Base-by-base conservation (phyloP, 2,113 vertebrate genomes). In the Uria lomvia region DNA sequence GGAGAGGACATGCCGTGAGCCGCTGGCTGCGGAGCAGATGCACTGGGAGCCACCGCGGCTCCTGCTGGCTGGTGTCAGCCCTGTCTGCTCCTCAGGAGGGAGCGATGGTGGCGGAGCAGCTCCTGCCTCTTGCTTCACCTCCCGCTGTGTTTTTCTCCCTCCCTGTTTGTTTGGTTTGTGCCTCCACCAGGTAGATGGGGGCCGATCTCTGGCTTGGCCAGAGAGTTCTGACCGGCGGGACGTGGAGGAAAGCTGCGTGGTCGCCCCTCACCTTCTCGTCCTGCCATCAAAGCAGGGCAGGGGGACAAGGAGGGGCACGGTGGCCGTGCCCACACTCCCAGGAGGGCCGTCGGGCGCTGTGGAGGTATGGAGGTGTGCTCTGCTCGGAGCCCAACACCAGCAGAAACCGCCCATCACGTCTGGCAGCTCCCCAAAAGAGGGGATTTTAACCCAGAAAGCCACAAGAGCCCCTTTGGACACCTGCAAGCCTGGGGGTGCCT, bases 201-300 rank as follows among this genome's bases (percentile, higher is more conserved):
- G 13, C 1, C n/a, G 30, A 53, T 24, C 82, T 24, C 38, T 0
- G 5, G 34, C 50, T 81, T 2, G 0, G 45, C 32, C 2, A 7
- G 66, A 38, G 15, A 7, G 29, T 22, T 23, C 24, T 15, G 21
- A 8, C 17, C 43, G 26, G 79, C 1, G 0, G 36, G 32, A 63
- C 3, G 4, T 0, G 4, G 79, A 34, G 58, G 34, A 6, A 53
- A 42, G n/a, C 47, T 34, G 23, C 1, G 7, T 4, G 12, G 6
- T 5, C 11, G 42, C 50, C 3, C 0, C 50, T 29, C 47, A 15
- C 12, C 63, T 29, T 16, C 53, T 20, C 12, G 0, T 50, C 60
- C 75, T 49, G 26, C 38, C 27, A 3, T 20, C 67, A 8, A 15
- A 58, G 36, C 42, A 12, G 56, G 49, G 40, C 50, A 38, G 19